Conservation (phyloP, 2,888 invertebrate genomes). For the Leptarthrus brevirostris region DNA sequence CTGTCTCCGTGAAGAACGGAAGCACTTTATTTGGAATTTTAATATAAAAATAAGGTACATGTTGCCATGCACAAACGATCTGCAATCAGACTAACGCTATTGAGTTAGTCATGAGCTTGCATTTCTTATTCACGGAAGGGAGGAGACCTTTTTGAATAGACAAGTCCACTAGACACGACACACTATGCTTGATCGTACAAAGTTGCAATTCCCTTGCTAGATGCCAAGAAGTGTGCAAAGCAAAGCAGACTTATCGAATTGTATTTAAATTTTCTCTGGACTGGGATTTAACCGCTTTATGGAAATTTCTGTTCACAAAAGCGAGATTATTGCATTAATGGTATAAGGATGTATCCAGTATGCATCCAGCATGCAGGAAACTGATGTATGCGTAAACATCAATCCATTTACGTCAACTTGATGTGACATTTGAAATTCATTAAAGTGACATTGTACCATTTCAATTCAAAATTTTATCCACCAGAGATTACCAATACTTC, state of each 20-base stretch:
- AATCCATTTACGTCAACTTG: constrained; percentile 33
- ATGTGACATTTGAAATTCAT: too few relatives aligned
- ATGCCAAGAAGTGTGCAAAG: background rate
- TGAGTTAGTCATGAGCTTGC: background rate
- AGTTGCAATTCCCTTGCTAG: background rate
- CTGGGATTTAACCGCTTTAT: background rate
- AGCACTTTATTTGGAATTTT: background rate
- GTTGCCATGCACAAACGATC: background rate
- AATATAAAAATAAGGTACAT: background rate
- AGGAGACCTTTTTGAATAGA: background rate
- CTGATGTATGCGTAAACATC: background rate
- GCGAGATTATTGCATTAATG: background rate
- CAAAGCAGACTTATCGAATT: background rate
- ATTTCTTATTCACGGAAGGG: background rate
- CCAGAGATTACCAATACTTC: too few relatives aligned
- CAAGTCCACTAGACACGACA: constrained; percentile 1
- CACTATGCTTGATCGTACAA: background rate
- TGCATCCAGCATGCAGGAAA: background rate
- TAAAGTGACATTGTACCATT: too few relatives aligned
- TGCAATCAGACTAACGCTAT: background rate
- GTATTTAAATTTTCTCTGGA: background rate
- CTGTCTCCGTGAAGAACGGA: background rate
- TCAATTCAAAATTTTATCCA: too few relatives aligned
- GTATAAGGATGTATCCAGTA: background rate
- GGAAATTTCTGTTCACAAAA: background rate